These are phyloP conservation scores for Yoshiicerus persimilis DNA, from an alignment of 1,140 invertebrate species.

Conservation along the genomic window DNA sequence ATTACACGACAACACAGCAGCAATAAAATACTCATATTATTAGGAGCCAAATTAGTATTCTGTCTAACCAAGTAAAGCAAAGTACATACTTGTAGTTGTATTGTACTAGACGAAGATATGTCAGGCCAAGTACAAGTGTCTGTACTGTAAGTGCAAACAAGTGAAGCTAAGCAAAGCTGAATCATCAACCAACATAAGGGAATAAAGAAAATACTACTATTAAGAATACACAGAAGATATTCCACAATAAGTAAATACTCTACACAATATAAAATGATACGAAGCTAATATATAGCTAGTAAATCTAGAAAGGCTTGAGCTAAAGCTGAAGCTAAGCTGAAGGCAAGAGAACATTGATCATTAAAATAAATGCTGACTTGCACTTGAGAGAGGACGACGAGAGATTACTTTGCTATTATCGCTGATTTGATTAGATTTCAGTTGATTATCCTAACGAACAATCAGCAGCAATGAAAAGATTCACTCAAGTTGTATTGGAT, in stretches of 20 bases:
- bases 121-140: neutral
- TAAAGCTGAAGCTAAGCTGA: neutral
- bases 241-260: neutral
- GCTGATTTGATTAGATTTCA: conserved; percentile 17
- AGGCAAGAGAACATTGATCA: neutral
- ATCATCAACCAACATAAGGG: neutral
- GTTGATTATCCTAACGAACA: neutral
- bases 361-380: neutral
- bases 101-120: too few species aligned
- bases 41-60: conserved; percentile 8
- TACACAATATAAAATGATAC: too few species aligned
- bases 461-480: conserved; percentile 4
- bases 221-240: neutral
- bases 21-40: conserved; percentile 11
- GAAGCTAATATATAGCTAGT: too few species aligned
- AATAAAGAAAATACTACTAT: neutral
- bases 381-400: neutral
- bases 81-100: neutral
- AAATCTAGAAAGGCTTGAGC: too few species aligned
- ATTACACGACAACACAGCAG: neutral
- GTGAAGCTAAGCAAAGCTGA: neutral
- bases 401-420: neutral
- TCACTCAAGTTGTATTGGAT: conserved; percentile 10
- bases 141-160: neutral
- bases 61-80: neutral